Base-by-base conservation (phyloP, 2,797 vertebrate species). In the Limnodromus scolopaceus region DNA sequence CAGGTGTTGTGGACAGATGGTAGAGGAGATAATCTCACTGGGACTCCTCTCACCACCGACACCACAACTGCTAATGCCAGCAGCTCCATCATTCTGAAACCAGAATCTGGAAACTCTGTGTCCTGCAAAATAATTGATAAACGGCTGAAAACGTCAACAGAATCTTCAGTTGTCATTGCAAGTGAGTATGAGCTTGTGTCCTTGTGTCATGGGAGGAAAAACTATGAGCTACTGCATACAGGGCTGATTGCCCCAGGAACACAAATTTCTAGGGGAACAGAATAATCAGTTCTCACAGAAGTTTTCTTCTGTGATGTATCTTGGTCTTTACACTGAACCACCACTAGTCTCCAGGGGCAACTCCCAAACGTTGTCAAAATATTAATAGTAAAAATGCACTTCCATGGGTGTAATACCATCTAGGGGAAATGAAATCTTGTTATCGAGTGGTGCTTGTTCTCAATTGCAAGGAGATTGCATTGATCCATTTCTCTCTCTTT, bases 51-150 rank as follows among this genome's bases (percentile, higher is more conserved):
- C 27, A 38, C 32, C 20, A 8, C 39, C 3, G 22, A 11, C 69
- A 38, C 48, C 28, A 20, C 13, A 19, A 13, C 36, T 34, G 69
- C 13, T 43, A n/a, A n/a, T 13, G 70, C 55, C 41, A 69, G 63
- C 55, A 86, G 82, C 63, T 69, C 49, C 38, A n/a, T 86, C 24
- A 2, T 91, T 48, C 55, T 91, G 11, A 86, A 86, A 49, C 63
- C 48, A 69, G 89, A 69, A 11, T 63, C 76, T 63, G 63, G 89
- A 55, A 91, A 80, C 36, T 63, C 76, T 18, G 10, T 25, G 27
- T 75, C 89, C 63, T 91, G 89, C 63, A 91, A 34, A 81, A 63
- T 91, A 43, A 30, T 91, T 51, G 89, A 91, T 49, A 86, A 86
- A 51, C 9, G 16, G 20, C 43, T 81, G 76, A 75, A 68, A 75